These are phyloP conservation scores for Sphaerodactylus townsendi DNA, from an alignment of 2,113 vertebrate species.

Conservation along the genomic window DNA sequence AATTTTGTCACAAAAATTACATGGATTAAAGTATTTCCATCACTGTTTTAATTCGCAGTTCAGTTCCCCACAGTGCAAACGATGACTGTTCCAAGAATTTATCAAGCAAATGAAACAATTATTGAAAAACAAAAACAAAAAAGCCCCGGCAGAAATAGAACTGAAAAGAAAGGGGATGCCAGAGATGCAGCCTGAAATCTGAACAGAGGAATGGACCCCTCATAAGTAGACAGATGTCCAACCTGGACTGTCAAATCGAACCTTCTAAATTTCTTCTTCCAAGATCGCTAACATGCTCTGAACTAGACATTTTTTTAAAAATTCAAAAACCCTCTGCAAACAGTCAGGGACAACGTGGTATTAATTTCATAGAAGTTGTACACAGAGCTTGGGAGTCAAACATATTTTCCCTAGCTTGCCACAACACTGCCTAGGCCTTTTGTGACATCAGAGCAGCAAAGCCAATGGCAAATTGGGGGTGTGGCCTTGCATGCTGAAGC, in stretches of 20 bases:
- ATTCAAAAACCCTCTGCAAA: background rate
- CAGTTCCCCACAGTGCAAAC: background rate
- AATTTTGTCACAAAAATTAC: background rate
- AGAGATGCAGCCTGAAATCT: background rate
- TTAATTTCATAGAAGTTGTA: background rate
- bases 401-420: background rate
- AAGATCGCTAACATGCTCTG: no score
- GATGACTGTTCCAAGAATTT: background rate
- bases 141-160: background rate
- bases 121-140: no score
- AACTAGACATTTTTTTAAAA: no score
- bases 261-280: background rate
- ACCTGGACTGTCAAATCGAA: background rate
- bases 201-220: background rate
- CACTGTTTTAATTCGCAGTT: background rate
- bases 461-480: background rate
- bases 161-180: background rate
- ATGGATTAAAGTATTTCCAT: background rate
- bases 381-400: background rate
- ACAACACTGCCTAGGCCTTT: background rate
- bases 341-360: no score
- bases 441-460: background rate
- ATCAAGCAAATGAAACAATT: background rate
- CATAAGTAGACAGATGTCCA: background rate
- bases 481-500: no score